Percentiles rank a stretch among this genome's conserved stretches.
These are phyloP conservation scores for Mesopsocus fuscifrons DNA, from an alignment of 2,888 invertebrate genomes.

Conservation along the genomic window DNA sequence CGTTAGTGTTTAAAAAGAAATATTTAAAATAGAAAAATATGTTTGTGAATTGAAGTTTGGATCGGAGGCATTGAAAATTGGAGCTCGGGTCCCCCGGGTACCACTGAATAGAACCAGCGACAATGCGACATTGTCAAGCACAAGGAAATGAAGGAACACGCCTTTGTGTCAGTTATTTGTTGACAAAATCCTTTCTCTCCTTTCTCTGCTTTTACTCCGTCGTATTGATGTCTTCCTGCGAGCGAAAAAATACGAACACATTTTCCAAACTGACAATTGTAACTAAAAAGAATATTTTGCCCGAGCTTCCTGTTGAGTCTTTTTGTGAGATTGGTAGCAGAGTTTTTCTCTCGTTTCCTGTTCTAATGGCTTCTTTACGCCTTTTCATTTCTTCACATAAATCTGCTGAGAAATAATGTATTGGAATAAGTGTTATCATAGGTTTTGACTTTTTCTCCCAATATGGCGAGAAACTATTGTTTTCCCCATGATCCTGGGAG, in stretches of 20 bases:
- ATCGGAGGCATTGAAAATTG: constrained; percentile 3
- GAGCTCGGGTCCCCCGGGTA: constrained; percentile 8
- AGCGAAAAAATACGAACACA: neutral
- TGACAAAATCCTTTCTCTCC: constrained; percentile 7
- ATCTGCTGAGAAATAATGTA: too few species aligned
- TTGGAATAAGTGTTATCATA: too few species aligned
- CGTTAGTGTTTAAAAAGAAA: neutral
- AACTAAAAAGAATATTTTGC: neutral
- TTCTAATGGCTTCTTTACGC: too few species aligned
- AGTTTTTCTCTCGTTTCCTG: too few species aligned
- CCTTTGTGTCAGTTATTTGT: constrained; percentile 8
- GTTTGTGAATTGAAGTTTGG: neutral
- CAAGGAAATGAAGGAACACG: constrained; percentile 9
- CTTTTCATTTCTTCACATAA: too few species aligned
- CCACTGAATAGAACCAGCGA: constrained; percentile 6
- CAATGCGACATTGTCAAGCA: constrained; percentile 7
- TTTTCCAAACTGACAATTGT: neutral
- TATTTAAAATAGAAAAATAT: neutral
- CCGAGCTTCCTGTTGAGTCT: too few species aligned
- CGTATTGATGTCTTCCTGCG: neutral
- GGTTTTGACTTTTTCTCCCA: too few species aligned
- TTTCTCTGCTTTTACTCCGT: neutral
- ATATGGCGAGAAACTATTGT: too few species aligned
- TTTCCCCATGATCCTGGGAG: too few species aligned
- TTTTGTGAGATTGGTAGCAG: too few species aligned